phyloP scores from a whole-genome alignment of 2,797 vertebrate genomes.

The Sebastes glaucus region DNA sequence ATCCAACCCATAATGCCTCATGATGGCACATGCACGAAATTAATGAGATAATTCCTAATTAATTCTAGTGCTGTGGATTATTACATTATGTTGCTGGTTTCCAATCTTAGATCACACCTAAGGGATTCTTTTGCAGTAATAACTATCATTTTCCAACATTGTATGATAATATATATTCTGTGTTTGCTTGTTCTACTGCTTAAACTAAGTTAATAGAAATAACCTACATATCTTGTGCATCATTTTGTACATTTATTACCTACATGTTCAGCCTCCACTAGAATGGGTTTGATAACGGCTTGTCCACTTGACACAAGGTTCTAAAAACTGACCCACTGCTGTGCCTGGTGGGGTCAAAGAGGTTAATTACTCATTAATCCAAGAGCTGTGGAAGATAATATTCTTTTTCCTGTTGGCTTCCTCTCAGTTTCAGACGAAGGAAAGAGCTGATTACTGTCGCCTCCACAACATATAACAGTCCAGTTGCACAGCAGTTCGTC shows the following conservation, averaged over 20 bases:
- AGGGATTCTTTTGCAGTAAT: not conserved
- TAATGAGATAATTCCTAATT: too few species aligned
- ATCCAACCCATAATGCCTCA: too few species aligned
- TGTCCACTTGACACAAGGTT: not conserved
- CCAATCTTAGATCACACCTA: not conserved
- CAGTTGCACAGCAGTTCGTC: too few species aligned
- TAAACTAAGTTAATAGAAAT: not conserved
- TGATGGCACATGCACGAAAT: too few species aligned
- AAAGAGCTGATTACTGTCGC: not conserved
- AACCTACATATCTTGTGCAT: not conserved
- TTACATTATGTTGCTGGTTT: not conserved
- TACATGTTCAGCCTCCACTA: not conserved
- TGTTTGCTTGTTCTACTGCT: not conserved
- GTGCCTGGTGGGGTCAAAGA: slow-evolving; percentile 11
- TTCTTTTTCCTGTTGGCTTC: slow-evolving; percentile 1
- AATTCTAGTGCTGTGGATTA: too few species aligned
- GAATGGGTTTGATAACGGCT: not conserved
- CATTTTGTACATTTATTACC: not conserved
- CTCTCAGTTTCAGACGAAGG: not conserved
- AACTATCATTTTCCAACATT: accelerated
- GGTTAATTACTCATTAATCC: slow-evolving; percentile 50
- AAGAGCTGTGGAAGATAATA: not conserved
- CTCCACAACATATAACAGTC: too few species aligned
- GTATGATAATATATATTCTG: not conserved
- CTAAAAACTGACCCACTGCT: not conserved